A percentile compares a stretch with the other conserved stretches of the same genome.
Evolutionary conservation across 2,888 invertebrate species (phyloP).

Genomic region (Mesorhabditis spiculigera): DNA sequence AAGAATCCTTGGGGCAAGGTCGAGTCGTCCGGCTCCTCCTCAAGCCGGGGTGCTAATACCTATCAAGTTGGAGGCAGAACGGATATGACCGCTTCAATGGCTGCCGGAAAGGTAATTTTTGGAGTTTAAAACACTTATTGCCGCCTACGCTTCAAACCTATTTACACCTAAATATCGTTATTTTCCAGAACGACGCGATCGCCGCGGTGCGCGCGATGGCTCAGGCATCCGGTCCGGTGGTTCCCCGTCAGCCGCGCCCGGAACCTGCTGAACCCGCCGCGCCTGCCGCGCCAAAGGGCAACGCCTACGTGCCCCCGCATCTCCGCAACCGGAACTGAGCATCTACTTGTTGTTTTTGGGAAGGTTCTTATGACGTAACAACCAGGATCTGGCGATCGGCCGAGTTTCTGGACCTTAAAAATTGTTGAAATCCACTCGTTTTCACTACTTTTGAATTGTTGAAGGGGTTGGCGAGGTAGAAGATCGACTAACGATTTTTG

Average conservation of each 20-base stretch:
- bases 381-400: no score
- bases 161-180: no score
- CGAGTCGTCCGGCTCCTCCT: background rate
- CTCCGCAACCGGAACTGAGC: constrained; percentile 17
- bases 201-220: constrained; percentile 15
- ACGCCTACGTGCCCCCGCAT: constrained; percentile 43
- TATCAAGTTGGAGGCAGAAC: background rate
- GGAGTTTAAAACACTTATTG: no score
- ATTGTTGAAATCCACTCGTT: no score
- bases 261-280: constrained; percentile 6
- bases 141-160: no score
- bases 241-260: background rate
- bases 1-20: constrained; percentile 14
- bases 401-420: no score
- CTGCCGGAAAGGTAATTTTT: background rate
- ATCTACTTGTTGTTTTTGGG: no score
- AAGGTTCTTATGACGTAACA: no score
- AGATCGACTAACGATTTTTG: no score
- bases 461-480: no score
- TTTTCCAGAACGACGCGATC: constrained; percentile 9
- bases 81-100: constrained; percentile 1
- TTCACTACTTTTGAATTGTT: no score
- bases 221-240: background rate
- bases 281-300: constrained; percentile 16
- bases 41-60: background rate